These are phyloP conservation scores for Busseola fusca DNA, from an alignment of 2,888 invertebrate genomes.

Conservation along the genomic window DNA sequence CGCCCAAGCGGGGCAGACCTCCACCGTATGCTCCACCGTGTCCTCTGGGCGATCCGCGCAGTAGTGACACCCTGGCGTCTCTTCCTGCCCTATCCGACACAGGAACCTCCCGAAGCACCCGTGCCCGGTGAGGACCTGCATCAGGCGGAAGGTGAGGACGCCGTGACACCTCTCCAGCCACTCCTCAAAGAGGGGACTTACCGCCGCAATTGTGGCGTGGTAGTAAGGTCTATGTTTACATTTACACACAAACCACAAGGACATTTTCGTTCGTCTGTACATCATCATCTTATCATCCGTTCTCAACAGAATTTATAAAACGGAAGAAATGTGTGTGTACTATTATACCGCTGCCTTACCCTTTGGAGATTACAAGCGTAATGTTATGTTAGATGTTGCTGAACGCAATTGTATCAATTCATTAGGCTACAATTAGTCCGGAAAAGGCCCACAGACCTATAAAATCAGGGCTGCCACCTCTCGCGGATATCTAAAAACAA, in stretches of 20 bases:
- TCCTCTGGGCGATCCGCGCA: too few relatives aligned
- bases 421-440: conserved; percentile 45
- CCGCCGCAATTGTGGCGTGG: too few relatives aligned
- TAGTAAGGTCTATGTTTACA: conserved; percentile 28
- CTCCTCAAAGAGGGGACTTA: too few relatives aligned
- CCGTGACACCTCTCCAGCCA: too few relatives aligned
- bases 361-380: neutral
- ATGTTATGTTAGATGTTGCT: conserved; percentile 3
- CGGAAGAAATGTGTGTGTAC: neutral
- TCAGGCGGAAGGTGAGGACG: too few relatives aligned
- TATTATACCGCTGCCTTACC: neutral
- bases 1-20: too few relatives aligned
- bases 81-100: too few relatives aligned
- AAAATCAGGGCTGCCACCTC: conserved; percentile 52
- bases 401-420: conserved; percentile 40
- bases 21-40: too few relatives aligned
- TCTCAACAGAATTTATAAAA: conserved; percentile 17
- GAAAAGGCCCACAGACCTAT: neutral
- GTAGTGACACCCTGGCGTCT: too few relatives aligned
- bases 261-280: conserved; percentile 9
- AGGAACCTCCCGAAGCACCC: too few relatives aligned
- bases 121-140: too few relatives aligned
- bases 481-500: conserved; percentile 53
- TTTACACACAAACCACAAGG: conserved; percentile 16
- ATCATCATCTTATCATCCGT: conserved; percentile 33